Conservation (phyloP, 2,888 invertebrate genomes). For the Agrochola litura region DNA sequence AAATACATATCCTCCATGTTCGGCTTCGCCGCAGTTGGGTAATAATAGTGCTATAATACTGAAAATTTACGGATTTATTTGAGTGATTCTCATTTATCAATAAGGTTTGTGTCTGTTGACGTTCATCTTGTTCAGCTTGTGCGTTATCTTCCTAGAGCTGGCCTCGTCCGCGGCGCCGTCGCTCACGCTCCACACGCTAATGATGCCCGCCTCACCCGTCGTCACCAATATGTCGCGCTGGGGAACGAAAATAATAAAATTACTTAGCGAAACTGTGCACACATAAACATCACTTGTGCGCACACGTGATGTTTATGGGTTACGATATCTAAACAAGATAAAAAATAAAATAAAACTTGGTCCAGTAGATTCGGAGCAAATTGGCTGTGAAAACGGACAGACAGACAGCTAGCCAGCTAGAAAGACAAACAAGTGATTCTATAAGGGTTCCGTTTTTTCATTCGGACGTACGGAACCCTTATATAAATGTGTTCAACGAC, state of each 20-base stretch:
- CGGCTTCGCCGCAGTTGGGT: too few relatives aligned
- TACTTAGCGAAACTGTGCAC: neutral
- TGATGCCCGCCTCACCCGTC: slow-evolving; percentile 93
- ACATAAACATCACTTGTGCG: too few relatives aligned
- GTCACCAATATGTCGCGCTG: slow-evolving; percentile 92
- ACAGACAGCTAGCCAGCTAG: too few relatives aligned
- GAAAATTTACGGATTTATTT: slow-evolving; percentile 29
- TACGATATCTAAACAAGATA: neutral
- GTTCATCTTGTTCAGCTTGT: slow-evolving; percentile 69
- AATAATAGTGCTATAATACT: neutral
- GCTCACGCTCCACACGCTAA: slow-evolving; percentile 91
- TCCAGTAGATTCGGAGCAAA: too few relatives aligned
- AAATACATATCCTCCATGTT: too few relatives aligned
- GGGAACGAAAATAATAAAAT: slow-evolving; percentile 57
- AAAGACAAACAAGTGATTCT: too few relatives aligned
- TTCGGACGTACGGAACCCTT: too few relatives aligned
- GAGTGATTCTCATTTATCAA: slow-evolving; percentile 59
- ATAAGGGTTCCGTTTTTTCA: too few relatives aligned
- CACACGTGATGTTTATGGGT: neutral
- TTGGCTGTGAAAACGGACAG: too few relatives aligned
- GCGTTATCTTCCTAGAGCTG: slow-evolving; percentile 58
- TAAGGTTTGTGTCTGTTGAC: slow-evolving; percentile 81
- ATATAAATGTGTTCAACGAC: neutral
- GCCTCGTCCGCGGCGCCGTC: slow-evolving; percentile 28
- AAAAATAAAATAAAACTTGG: neutral